Conservation (phyloP, 2,888 invertebrate species). For the Caenorhabditis zanzibari region DNA sequence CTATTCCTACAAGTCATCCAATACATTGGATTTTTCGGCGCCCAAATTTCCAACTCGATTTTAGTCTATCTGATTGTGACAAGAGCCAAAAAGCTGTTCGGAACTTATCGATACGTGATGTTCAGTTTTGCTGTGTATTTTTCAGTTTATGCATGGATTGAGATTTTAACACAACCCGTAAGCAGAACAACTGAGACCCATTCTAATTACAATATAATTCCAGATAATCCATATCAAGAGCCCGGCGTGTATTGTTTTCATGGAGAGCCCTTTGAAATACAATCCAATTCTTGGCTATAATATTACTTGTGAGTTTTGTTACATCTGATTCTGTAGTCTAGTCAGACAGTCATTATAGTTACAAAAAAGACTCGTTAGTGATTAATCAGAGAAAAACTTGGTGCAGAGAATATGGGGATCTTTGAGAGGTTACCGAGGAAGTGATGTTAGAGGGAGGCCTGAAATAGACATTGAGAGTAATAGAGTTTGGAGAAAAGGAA, state of each 20-base stretch:
- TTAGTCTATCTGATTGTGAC: conserved; percentile 48
- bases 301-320: conserved; percentile 43
- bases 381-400: neutral
- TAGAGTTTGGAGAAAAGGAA: too few relatives aligned
- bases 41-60: conserved; percentile 37
- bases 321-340: neutral
- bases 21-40: conserved; percentile 42
- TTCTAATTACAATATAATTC: neutral
- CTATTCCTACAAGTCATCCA: conserved; percentile 41
- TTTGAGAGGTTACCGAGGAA: too few relatives aligned
- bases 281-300: conserved; percentile 34
- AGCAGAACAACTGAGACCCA: neutral
- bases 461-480: too few relatives aligned
- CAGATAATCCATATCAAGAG: conserved; percentile 60
- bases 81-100: conserved; percentile 39
- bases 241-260: conserved; percentile 53
- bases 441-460: too few relatives aligned
- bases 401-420: neutral
- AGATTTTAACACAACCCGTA: conserved; percentile 50
- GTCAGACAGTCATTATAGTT: neutral
- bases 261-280: conserved; percentile 50
- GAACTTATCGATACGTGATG: conserved; percentile 54
- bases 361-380: conserved; percentile 8
- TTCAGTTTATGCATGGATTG: conserved; percentile 46
- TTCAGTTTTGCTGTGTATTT: conserved; percentile 47